Base-by-base conservation (phyloP, 2,797 vertebrate species). In the Protonibea diacanthus region DNA sequence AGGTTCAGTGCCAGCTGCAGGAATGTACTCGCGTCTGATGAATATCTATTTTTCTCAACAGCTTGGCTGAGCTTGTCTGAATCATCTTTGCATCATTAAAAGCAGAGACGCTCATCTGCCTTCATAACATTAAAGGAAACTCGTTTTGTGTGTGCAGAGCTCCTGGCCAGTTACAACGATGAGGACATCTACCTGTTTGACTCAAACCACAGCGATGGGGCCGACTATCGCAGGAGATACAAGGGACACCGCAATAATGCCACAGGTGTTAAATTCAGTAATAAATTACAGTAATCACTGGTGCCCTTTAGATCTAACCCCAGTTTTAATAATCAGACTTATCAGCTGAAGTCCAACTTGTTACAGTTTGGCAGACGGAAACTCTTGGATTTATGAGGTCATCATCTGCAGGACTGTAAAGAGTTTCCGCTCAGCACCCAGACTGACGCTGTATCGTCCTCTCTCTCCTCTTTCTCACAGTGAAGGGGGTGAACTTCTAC, bases 401-500 rank as follows among this genome's bases (percentile, higher is more conserved):
- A 6, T 13, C 7, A 1, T 13, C 42, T 49, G 55, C 40, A 45
- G 57, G 33, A 18, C 23, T 58, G 20, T 51, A 8, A 61, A 17
- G 18, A 40, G 18, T 20, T 42, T 55, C 4, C 9, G 23, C 14
- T 53, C 10, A 20, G 23, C 13, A 27, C 5, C 33, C 38, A 49
- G 45, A 17, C 15, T 52, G 18, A 68, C 10, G 0, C 8, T 25
- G 12, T 42, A 3, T 45, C 2, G 2, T 25, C 33, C 2, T 47
- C 40, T 45, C 8, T 52, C 20, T 1, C 29, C 3, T 64, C 17
- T 74, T 27, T 52, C 33, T 71, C 63, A 29, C 93, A 99, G 98
- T 99, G 89, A 99, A 99, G 89, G 98, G 98, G 0, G 98, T 99
- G 85, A 99, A 99, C 92, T 99, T 99, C 92, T 99, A 99, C 0